Conservation (phyloP, 1,140 invertebrate genomes). For the Hyphantria cunea region DNA sequence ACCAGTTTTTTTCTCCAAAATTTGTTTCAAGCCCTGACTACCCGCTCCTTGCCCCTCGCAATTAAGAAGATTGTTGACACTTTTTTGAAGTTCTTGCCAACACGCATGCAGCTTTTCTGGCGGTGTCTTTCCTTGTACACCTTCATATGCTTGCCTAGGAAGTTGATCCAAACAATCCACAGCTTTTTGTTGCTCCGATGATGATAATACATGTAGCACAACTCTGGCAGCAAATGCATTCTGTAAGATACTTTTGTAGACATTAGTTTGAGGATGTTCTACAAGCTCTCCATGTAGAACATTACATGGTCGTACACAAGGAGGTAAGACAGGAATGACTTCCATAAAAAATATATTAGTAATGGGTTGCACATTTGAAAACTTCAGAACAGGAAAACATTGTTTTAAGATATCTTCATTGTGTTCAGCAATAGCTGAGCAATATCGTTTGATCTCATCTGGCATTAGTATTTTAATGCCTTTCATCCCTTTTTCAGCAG, state of each 20-base stretch:
- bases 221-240: slow-evolving; percentile 84
- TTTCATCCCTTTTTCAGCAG: slow-evolving; percentile 50
- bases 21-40: slow-evolving; percentile 85
- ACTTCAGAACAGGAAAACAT: slow-evolving; percentile 88
- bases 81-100: slow-evolving; percentile 88
- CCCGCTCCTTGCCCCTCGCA: slow-evolving; percentile 69
- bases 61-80: slow-evolving; percentile 86
- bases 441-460: slow-evolving; percentile 86
- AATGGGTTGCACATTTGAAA: slow-evolving; percentile 82
- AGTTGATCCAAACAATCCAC: slow-evolving; percentile 59
- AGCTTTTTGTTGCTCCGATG: slow-evolving; percentile 70
- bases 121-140: slow-evolving; percentile 83
- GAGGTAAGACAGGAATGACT: slow-evolving; percentile 92
- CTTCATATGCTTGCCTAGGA: slow-evolving; percentile 80
- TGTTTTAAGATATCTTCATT: slow-evolving; percentile 88
- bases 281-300: slow-evolving; percentile 86
- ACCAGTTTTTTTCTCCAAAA: slow-evolving; percentile 99
- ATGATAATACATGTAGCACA: slow-evolving; percentile 84
- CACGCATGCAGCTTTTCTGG: slow-evolving; percentile 88
- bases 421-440: slow-evolving; percentile 89
- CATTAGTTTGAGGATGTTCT: slow-evolving; percentile 92
- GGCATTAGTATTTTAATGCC: slow-evolving; percentile 82
- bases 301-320: slow-evolving; percentile 91
- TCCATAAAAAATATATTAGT: slow-evolving; percentile 96
- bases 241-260: slow-evolving; percentile 87